A percentile compares a stretch with the other conserved stretches of the same genome.
phyloP scores from a whole-genome alignment of 2,797 vertebrate genomes.

The Melanotaenia boesemani region DNA sequence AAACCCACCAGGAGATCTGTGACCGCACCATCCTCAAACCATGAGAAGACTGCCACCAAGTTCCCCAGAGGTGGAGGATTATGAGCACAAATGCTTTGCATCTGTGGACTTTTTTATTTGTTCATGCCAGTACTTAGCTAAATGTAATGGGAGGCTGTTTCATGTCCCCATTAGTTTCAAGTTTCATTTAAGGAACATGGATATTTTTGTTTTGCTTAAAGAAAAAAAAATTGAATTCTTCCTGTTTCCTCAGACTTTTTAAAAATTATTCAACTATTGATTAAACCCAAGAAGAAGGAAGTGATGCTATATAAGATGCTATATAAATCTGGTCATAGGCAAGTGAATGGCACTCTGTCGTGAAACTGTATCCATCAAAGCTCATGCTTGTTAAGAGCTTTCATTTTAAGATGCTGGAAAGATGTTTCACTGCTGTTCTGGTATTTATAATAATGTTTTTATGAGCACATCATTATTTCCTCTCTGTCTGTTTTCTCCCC shows the following conservation, averaged over 20 bases:
- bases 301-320: slow-evolving; percentile 52
- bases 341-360: slow-evolving; percentile 62
- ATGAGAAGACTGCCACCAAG: slow-evolving; percentile 67
- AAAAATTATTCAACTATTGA: slow-evolving; percentile 40
- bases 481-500: slow-evolving; percentile 57
- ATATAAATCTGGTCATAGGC: slow-evolving; percentile 62
- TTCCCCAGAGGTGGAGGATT: slow-evolving; percentile 63
- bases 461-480: slow-evolving; percentile 67
- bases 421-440: slow-evolving; percentile 81
- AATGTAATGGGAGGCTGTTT: slow-evolving; percentile 39
- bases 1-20: slow-evolving; percentile 73
- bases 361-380: slow-evolving; percentile 71
- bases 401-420: slow-evolving; percentile 76
- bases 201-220: slow-evolving; percentile 22
- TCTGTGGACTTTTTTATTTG: slow-evolving; percentile 54
- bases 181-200: slow-evolving; percentile 13
- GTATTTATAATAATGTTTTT: slow-evolving; percentile 83
- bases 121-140: slow-evolving; percentile 34
- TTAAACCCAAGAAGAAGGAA: slow-evolving; percentile 16
- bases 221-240: slow-evolving; percentile 20
- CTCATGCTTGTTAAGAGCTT: slow-evolving; percentile 63
- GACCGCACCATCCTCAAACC: slow-evolving; percentile 66
- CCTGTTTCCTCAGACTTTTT: slow-evolving; percentile 27
- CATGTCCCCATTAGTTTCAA: slow-evolving; percentile 30
- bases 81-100: slow-evolving; percentile 65